Evolutionary conservation across 2,797 vertebrate species (phyloP).

Genomic region (Cheirogaleus major): DNA sequence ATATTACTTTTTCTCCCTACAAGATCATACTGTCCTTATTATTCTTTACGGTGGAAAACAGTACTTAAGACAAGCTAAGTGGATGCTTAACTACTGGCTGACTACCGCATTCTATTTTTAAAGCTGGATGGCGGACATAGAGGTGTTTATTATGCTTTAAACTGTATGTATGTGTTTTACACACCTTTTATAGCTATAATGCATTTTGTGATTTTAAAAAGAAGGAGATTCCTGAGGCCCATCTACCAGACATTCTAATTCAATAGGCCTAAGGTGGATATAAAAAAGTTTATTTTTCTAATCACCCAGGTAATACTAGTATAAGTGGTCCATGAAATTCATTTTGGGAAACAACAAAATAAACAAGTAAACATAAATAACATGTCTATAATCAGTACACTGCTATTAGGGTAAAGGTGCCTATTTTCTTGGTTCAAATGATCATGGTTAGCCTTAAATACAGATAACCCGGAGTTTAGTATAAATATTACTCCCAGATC

Average conservation of each 20-base stretch:
- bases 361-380: not conserved
- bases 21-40: not conserved
- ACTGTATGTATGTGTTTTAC: not conserved
- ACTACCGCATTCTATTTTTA: not conserved
- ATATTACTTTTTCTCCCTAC: not conserved
- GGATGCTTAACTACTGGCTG: not conserved
- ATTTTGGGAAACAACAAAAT: conserved; percentile 3
- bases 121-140: not conserved
- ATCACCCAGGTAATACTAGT: not conserved
- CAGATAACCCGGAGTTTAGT: not conserved
- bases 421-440: not conserved
- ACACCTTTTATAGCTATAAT: not conserved
- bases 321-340: not conserved
- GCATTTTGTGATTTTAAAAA: conserved; percentile 5
- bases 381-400: not conserved
- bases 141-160: not conserved
- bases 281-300: not conserved
- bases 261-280: not conserved
- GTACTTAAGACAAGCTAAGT: not conserved
- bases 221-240: not conserved
- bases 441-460: not conserved
- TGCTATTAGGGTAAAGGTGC: not conserved
- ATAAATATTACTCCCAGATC: not conserved
- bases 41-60: not conserved
- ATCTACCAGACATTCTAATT: not conserved